A percentile compares a stretch with the other conserved stretches of the same genome.
These are phyloP conservation scores for Platysteira castanea DNA, from an alignment of 2,113 vertebrate genomes.

Conservation along the genomic window DNA sequence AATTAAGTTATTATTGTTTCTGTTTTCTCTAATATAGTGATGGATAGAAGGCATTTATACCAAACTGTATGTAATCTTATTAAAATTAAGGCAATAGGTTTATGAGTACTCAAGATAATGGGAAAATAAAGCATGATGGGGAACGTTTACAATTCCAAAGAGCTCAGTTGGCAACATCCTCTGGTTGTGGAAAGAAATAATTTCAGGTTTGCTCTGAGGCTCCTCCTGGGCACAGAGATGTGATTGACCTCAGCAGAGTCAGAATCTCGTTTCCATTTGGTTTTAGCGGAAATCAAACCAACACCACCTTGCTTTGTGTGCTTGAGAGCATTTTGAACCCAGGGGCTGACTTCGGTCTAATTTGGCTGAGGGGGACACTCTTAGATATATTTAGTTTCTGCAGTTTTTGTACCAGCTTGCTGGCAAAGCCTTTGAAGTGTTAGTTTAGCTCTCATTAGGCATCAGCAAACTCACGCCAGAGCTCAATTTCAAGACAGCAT, in stretches of 20 bases:
- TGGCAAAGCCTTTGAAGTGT: background rate
- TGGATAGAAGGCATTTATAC: constrained; percentile 35
- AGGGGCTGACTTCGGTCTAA: background rate
- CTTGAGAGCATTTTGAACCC: background rate
- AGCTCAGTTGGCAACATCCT: background rate
- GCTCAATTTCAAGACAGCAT: background rate
- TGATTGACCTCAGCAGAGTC: background rate
- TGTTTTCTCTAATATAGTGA: constrained; percentile 40
- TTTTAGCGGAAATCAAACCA: background rate
- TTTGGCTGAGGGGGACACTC: background rate
- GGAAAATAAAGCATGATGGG: background rate
- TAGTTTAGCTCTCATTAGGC: background rate
- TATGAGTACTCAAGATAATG: constrained; percentile 21
- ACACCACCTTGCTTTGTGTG: background rate
- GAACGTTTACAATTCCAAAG: background rate
- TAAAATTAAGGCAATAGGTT: constrained; percentile 36
- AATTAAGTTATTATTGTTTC: constrained; percentile 62
- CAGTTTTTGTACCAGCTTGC: background rate
- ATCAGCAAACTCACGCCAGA: background rate
- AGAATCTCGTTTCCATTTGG: background rate
- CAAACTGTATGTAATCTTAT: constrained; percentile 21
- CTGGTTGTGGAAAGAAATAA: background rate
- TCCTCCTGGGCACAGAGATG: background rate
- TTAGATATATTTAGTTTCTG: background rate
- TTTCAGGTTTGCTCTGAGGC: constrained; percentile 16